Base-by-base conservation (phyloP, 2,113 vertebrate species). In the Lepidothrix coronata region DNA sequence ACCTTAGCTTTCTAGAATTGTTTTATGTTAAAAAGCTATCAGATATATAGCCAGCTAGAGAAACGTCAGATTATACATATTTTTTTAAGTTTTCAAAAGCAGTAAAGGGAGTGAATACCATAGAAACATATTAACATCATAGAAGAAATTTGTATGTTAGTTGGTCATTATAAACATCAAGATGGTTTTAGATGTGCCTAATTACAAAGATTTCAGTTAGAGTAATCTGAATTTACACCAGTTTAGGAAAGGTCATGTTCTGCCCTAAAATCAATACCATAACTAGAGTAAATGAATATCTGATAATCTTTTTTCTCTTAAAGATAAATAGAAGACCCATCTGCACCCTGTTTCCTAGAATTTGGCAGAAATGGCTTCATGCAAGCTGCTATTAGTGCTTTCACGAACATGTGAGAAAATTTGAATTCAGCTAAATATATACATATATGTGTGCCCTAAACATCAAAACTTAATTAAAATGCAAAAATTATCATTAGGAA, bases 401-500 rank as follows among this genome's bases (percentile, higher is more conserved):
- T 90, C 35, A 46, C 28, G 27, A 80, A 77, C 22, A 51, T 13
- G 12, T 71, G 46, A 96, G 57, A 41, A 96, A 93, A 96, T 88
- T 94, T 97, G 82, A 90, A 95, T 96, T 85, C 77, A 97, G 31
- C 5, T 93, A 89, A 81, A 91, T 89, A 68, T 19, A 92, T 68
- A 96, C 11, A 78, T 84, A 49, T 92, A 95, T 75, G 55, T 91
- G 82, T 82, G n/a, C 80, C 84, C 91, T 89, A 97, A 97, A 98
- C 43, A 28, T 72, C 73, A 90, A 65, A 90, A 94, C n/a, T 37
- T 37, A 96, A 97, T 95, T 92, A 75, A 93, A 95, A 86, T 81
- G 83, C 90, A 96, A 95, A 97, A 96, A 74, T 39, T 1, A 67
- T 92, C 90, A 97, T 94, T 94, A 97, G 84, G 12, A 93, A 97